Conservation (phyloP, 2,797 vertebrate species). For the Masticophis lateralis region DNA sequence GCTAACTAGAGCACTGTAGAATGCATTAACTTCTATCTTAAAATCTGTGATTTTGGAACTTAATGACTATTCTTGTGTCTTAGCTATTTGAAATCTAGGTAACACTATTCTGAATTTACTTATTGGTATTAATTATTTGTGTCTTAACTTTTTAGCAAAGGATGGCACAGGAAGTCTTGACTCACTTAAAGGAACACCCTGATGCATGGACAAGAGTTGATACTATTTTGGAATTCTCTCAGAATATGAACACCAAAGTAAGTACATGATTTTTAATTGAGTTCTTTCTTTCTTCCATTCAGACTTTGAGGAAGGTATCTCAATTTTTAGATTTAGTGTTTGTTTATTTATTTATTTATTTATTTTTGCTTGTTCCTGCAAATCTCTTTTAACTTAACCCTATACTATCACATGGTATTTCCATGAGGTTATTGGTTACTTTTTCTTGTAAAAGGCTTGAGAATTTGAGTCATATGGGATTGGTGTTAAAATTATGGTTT, state of each 20-base stretch:
- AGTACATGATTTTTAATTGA: slow-evolving; percentile 72
- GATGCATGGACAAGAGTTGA: slow-evolving; percentile 98
- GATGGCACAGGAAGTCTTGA: slow-evolving; percentile 96
- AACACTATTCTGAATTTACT: not conserved
- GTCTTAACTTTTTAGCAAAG: slow-evolving; percentile 82
- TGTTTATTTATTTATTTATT: slow-evolving; percentile 43
- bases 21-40: not conserved
- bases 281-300: slow-evolving; percentile 71
- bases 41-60: not conserved
- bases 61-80: not conserved
- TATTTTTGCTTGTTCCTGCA: slow-evolving; percentile 55
- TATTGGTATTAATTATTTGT: slow-evolving; percentile 31
- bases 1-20: not conserved
- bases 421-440: slow-evolving; percentile 50
- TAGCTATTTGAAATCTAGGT: not conserved
- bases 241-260: slow-evolving; percentile 99
- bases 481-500: slow-evolving; percentile 49
- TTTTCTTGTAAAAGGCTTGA: slow-evolving; percentile 50
- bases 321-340: slow-evolving; percentile 64
- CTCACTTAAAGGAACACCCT: slow-evolving; percentile 96
- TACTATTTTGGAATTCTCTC: slow-evolving; percentile 98
- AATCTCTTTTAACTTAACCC: slow-evolving; percentile 65
- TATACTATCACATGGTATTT: slow-evolving; percentile 53
- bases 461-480: slow-evolving; percentile 46
- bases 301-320: slow-evolving; percentile 89